These are phyloP conservation scores for Microchrysa polita DNA, from an alignment of 2,888 invertebrate species.

Conservation along the genomic window DNA sequence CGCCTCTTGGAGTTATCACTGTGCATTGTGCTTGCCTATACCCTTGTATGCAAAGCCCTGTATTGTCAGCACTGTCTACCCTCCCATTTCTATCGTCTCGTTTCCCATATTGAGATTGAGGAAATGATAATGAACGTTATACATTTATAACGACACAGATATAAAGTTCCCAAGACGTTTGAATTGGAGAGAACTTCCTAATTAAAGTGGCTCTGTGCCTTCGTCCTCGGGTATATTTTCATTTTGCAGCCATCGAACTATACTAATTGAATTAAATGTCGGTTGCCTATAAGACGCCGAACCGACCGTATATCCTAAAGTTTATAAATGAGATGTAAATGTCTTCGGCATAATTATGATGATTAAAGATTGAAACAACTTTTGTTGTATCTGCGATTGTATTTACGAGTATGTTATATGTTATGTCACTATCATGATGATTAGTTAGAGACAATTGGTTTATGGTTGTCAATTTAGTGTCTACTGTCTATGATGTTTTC, in stretches of 20 bases:
- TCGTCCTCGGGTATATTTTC: neutral
- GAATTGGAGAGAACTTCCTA: constrained; percentile 1
- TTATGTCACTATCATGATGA: neutral
- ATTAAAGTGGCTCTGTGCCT: neutral
- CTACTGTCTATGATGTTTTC: neutral
- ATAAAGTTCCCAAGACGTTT: neutral
- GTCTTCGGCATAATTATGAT: neutral
- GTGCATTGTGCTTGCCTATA: no score
- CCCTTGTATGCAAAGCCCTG: no score
- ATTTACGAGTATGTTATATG: no score
- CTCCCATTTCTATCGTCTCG: neutral
- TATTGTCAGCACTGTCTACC: no score
- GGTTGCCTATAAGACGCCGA: neutral
- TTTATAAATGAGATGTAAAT: constrained; percentile 1
- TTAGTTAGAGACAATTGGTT: constrained; percentile 5
- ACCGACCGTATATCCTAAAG: neutral
- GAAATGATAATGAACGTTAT: neutral
- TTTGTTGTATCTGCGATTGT: neutral
- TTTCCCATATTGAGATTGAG: neutral
- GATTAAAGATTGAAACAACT: neutral
- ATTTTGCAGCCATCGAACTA: neutral
- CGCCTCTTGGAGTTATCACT: neutral
- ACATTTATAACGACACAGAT: neutral
- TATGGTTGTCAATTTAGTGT: neutral
- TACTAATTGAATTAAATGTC: constrained; percentile 1